Evolutionary conservation across 1,140 invertebrate species (phyloP), one percentile per base, ranked within the genome.

Genomic region (Bradynema listronoti): DNA sequence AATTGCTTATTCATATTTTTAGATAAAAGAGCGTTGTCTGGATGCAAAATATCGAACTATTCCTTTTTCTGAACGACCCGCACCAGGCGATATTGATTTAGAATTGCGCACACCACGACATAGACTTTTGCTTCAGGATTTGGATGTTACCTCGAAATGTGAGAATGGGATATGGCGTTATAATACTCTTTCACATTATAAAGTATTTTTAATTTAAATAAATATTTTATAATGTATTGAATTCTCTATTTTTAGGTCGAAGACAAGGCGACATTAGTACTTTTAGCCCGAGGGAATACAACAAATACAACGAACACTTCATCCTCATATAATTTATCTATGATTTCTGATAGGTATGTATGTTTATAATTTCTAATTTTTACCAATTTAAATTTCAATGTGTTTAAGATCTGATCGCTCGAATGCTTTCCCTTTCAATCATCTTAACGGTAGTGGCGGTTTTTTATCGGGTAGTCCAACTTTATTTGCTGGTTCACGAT

Each of bases 21-120:
- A 71, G 70, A 91, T 95, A 4, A 98, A 98, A 80, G 93, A 97
- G 80, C 98, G 98, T 82, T 88, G 91, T 70, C 83, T 99, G 67
- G 94, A 98, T 81, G 90, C 90, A 46, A 91, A 97, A 78, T 98
- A 95, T 80, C 86, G 88, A 76, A 91, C 91, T 62, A 92, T 89
- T 70, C 89, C 91, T 41, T 94, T 90, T 79, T 94, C 91, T 71
- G 88, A 92, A 80, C 84, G 93, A 75, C 94, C 94, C 24, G 85
- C 87, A 72, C 90, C 91, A 77, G 88, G 91, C 74, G 92, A 97
- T 80, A 84, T 97, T 62, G 93, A 98, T 84, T 84, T 99, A 63
- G 91, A 94, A 83, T 91, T 90, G 89, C 84, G 89, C 77, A 91
- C 89, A 34, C 86, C 86, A 46, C 79, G 81, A 61, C 82, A 82